A percentile compares a stretch with the other conserved stretches of the same genome.
Conservation (phyloP, 2,888 invertebrate species). For the Epirrita christyi region DNA sequence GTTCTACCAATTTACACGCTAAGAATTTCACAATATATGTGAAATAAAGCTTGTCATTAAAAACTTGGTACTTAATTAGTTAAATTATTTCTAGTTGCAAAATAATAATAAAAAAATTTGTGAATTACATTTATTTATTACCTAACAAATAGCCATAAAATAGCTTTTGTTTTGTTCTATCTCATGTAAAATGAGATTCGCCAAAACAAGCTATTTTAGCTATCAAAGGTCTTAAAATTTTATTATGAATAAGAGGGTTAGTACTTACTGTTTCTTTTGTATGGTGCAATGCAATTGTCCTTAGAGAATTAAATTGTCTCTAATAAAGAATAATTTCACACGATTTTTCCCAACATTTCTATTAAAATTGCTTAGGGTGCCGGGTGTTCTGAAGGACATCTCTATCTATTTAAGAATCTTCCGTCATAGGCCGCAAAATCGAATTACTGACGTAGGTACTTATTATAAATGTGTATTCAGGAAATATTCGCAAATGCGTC, state of each 20-base stretch:
- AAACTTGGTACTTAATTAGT: no score
- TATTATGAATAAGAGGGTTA: no score
- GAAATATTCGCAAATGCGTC: slow-evolving; percentile 33
- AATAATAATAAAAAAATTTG: no score
- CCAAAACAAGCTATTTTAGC: no score
- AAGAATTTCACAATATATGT: background rate
- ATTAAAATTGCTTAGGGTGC: slow-evolving; percentile 12
- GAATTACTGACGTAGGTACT: slow-evolving; percentile 25
- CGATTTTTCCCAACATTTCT: background rate
- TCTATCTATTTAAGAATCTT: slow-evolving; percentile 27
- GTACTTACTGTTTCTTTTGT: background rate
- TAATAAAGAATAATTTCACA: background rate
- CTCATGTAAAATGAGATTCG: no score
- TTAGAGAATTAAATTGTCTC: no score
- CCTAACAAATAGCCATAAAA: no score
- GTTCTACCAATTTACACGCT: background rate
- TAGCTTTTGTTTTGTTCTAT: no score
- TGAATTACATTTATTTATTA: no score
- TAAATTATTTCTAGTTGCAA: no score
- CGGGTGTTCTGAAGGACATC: slow-evolving; percentile 11
- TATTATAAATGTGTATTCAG: slow-evolving; percentile 18
- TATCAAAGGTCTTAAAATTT: no score
- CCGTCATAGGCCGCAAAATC: slow-evolving; percentile 29
- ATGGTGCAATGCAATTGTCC: no score
- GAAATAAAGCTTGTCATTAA: background rate